Percentiles rank a stretch among this genome's conserved stretches.
Evolutionary conservation across 2,797 vertebrate genomes (phyloP).

Genomic region (Columba guinea): DNA sequence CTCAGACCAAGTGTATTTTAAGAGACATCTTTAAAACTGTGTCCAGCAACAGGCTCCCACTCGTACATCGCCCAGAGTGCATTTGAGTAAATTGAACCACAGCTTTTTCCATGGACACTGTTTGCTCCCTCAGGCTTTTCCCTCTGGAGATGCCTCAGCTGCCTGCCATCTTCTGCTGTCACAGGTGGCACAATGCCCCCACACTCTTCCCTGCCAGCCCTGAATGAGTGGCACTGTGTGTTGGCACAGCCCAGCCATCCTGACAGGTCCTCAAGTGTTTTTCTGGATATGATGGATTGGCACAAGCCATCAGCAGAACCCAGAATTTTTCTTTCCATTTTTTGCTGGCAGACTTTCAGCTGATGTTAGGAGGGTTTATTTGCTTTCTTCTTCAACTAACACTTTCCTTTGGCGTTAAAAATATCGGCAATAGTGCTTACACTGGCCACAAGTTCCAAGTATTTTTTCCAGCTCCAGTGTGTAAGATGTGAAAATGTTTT

Average conservation of each 20-base stretch:
- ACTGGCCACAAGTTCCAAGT: background rate
- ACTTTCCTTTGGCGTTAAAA: background rate
- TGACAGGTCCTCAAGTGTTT: background rate
- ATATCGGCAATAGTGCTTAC: background rate
- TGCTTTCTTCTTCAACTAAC: slow-evolving; percentile 14
- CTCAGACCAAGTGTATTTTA: slow-evolving; percentile 32
- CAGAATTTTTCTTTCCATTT: slow-evolving; percentile 11
- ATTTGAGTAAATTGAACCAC: rapidly evolving
- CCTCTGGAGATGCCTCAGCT: background rate
- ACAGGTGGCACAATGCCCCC: background rate
- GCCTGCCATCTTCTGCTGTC: background rate
- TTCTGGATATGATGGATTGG: slow-evolving; percentile 10
- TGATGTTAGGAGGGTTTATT: background rate
- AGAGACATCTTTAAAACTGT: background rate
- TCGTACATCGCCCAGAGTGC: rapidly evolving
- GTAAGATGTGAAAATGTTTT: background rate
- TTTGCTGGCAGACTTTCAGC: slow-evolving; percentile 12
- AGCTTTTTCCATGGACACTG: background rate
- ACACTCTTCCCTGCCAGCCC: background rate
- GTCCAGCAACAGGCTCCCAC: background rate
- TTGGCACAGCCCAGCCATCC: background rate
- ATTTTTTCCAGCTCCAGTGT: slow-evolving; percentile 5
- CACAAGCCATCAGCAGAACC: background rate
- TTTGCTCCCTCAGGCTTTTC: background rate
- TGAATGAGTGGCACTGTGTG: background rate